These are phyloP conservation scores for Ips nitidus DNA, from an alignment of 1,140 invertebrate species.

Conservation along the genomic window DNA sequence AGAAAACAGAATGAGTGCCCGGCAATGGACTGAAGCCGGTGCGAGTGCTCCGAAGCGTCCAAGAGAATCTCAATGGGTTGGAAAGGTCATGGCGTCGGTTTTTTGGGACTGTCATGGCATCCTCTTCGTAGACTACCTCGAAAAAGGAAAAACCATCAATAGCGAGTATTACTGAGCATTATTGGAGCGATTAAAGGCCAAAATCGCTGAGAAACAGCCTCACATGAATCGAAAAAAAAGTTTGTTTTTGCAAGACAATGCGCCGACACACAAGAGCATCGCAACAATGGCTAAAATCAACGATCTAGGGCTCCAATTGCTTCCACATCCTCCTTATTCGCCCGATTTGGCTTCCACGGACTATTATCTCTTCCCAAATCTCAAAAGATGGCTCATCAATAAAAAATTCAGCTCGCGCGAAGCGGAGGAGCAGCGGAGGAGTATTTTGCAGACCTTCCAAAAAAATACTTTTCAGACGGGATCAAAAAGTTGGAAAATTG, in stretches of 20 bases:
- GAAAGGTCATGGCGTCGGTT: background rate
- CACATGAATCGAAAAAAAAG: constrained; percentile 39
- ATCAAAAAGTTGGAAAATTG: constrained; percentile 12
- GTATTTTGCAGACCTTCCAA: constrained; percentile 7
- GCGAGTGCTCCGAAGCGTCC: background rate
- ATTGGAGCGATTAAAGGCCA: background rate
- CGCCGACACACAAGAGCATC: background rate
- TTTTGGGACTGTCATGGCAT: background rate
- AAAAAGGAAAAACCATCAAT: background rate
- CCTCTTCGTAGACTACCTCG: background rate
- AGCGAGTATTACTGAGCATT: background rate
- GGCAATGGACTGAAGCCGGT: background rate
- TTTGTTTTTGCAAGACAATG: background rate
- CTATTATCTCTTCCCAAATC: background rate
- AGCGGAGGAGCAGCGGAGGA: constrained; percentile 44
- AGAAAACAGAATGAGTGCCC: constrained; percentile 48
- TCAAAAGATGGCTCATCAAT: background rate
- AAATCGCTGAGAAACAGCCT: constrained; percentile 1
- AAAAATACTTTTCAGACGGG: constrained; percentile 7
- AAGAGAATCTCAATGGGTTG: background rate
- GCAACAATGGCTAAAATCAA: background rate
- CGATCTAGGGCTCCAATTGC: background rate
- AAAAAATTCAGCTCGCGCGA: background rate
- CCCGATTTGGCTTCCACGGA: background rate
- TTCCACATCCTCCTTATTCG: constrained; percentile 1